Conservation (phyloP, 2,113 vertebrate genomes). For the Canis aureus region DNA sequence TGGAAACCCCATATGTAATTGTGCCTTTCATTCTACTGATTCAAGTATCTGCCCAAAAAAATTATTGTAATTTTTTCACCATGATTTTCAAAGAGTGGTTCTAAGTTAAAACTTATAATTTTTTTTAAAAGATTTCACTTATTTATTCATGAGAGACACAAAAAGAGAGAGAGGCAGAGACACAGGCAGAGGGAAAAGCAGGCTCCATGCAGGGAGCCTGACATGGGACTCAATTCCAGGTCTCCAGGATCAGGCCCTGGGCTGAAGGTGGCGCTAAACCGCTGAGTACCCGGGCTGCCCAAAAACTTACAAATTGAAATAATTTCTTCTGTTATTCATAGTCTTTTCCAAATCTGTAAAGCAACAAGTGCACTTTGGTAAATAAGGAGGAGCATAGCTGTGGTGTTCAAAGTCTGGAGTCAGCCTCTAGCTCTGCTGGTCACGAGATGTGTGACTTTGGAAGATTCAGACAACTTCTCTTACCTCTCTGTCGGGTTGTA, state of each 20-base stretch:
- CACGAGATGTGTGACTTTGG: neutral
- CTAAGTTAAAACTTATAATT: neutral
- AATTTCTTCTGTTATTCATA: neutral
- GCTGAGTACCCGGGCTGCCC: too few relatives aligned
- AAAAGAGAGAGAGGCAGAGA: too few relatives aligned
- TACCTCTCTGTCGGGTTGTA: neutral
- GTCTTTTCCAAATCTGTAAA: neutral
- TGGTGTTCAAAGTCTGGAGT: neutral
- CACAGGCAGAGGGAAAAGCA: too few relatives aligned
- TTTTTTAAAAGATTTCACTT: too few relatives aligned
- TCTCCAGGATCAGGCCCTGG: too few relatives aligned
- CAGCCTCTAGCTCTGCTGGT: neutral
- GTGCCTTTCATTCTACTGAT: neutral
- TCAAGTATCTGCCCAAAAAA: conserved; percentile 9
- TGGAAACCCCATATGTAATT: neutral
- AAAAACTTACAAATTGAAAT: neutral
- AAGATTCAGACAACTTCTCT: neutral
- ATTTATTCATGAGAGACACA: too few relatives aligned
- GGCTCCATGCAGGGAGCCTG: too few relatives aligned
- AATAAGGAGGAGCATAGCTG: neutral
- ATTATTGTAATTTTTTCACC: neutral
- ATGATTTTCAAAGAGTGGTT: conserved; percentile 8
- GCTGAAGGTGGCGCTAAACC: too few relatives aligned
- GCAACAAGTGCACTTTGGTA: neutral
- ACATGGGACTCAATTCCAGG: too few relatives aligned